These are phyloP conservation scores for Biston stratarius DNA, from an alignment of 2,888 invertebrate species.

Conservation along the genomic window DNA sequence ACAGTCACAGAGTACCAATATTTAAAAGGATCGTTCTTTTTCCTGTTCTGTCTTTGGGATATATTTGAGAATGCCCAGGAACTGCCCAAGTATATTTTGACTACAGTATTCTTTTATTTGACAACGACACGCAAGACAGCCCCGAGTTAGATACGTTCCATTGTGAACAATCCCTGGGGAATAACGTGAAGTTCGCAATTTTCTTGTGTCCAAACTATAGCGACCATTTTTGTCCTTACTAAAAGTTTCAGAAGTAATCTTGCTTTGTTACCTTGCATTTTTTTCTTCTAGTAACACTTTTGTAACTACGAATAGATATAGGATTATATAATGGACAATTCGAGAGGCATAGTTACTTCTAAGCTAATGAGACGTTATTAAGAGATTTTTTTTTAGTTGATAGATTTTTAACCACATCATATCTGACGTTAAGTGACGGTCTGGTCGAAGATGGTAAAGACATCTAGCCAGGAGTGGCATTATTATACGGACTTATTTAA, in stretches of 20 bases:
- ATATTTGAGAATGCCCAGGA: neutral
- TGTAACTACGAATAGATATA: neutral
- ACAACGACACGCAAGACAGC: constrained; percentile 1
- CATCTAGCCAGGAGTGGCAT: too few relatives aligned
- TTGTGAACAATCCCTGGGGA: constrained; percentile 4
- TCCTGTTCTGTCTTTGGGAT: neutral
- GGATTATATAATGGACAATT: neutral
- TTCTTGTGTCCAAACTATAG: constrained; percentile 2
- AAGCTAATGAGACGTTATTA: too few relatives aligned
- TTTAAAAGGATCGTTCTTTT: neutral
- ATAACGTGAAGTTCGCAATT: constrained; percentile 9
- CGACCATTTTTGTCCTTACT: constrained; percentile 13
- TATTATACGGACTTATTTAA: too few relatives aligned
- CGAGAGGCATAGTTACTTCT: too few relatives aligned
- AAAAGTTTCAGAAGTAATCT: constrained; percentile 20
- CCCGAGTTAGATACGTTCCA: constrained; percentile 1
- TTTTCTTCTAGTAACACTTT: neutral
- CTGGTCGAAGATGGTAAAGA: too few relatives aligned
- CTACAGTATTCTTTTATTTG: constrained; percentile 2
- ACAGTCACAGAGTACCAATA: neutral
- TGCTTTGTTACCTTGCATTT: neutral
- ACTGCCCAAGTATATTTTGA: neutral
- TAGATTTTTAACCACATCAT: too few relatives aligned
- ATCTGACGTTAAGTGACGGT: too few relatives aligned
- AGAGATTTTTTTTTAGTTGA: too few relatives aligned